Percentiles rank a stretch among this genome's conserved stretches.
Evolutionary conservation across 2,113 vertebrate species (phyloP).

Genomic region (Xenus cinereus): DNA sequence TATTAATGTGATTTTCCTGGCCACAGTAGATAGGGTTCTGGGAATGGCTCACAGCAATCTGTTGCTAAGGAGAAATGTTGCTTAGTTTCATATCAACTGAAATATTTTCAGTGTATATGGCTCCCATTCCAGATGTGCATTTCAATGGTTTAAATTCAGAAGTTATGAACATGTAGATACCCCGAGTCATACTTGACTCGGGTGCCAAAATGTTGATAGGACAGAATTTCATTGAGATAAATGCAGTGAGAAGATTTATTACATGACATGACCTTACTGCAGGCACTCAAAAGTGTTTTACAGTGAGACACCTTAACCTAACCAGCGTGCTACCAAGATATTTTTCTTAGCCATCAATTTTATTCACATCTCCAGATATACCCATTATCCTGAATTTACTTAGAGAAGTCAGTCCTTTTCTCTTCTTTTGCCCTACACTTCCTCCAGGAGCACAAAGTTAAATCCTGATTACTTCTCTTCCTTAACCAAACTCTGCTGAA

Average conservation of each 20-base stretch:
- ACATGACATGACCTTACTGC: rapidly evolving
- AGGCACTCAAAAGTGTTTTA: neutral
- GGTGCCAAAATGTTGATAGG: neutral
- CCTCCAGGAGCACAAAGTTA: neutral
- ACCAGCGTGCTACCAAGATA: neutral
- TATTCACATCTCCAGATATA: neutral
- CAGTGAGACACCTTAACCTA: neutral
- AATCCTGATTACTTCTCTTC: neutral
- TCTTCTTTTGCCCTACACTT: neutral
- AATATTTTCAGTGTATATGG: neutral
- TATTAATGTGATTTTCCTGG: neutral
- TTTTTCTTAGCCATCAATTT: neutral
- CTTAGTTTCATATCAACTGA: neutral
- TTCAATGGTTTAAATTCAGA: neutral
- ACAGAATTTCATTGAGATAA: neutral
- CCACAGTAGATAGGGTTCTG: neutral
- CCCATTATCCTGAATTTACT: neutral
- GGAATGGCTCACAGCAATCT: neutral
- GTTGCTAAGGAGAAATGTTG: neutral
- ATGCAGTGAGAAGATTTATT: neutral
- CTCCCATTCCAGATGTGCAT: neutral
- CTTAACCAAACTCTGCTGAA: rapidly evolving
- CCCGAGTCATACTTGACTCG: neutral
- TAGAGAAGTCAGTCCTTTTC: neutral
- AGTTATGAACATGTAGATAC: neutral